Conservation (phyloP, 1,140 invertebrate species). For the Camponotus vicinus region DNA sequence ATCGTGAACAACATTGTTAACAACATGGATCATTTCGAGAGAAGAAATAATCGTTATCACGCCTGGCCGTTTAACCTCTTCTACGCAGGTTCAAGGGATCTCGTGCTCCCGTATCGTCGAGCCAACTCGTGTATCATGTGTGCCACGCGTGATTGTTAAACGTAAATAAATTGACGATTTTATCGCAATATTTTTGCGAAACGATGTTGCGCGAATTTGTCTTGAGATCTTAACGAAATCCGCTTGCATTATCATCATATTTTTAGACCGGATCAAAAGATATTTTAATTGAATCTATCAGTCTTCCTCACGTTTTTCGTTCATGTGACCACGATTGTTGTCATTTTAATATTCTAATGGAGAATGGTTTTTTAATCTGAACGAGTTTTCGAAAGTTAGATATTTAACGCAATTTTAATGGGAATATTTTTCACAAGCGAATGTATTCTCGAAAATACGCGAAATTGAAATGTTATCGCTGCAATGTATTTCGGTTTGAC, state of each 20-base stretch:
- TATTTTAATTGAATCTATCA: not conserved
- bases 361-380: not conserved
- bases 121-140: conserved; percentile 3
- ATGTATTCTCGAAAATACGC: not conserved
- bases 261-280: not conserved
- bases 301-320: not conserved
- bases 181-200: conserved; percentile 28
- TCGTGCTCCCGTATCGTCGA: conserved; percentile 4
- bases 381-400: not conserved
- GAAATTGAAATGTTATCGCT: conserved; percentile 1
- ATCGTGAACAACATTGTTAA: not conserved
- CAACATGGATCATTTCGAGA: not conserved
- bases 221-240: not conserved
- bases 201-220: not conserved
- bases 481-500: not conserved
- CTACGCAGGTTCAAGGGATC: conserved; percentile 42
- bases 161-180: conserved; percentile 42
- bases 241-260: not conserved
- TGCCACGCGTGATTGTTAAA: conserved; percentile 13
- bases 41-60: conserved; percentile 40
- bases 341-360: too few relatives aligned
- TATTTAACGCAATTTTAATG: too few relatives aligned
- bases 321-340: not conserved
- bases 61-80: conserved; percentile 36
- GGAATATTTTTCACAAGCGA: not conserved